phyloP scores from a whole-genome alignment of 2,797 vertebrate species.

The Poecilia velifera region DNA sequence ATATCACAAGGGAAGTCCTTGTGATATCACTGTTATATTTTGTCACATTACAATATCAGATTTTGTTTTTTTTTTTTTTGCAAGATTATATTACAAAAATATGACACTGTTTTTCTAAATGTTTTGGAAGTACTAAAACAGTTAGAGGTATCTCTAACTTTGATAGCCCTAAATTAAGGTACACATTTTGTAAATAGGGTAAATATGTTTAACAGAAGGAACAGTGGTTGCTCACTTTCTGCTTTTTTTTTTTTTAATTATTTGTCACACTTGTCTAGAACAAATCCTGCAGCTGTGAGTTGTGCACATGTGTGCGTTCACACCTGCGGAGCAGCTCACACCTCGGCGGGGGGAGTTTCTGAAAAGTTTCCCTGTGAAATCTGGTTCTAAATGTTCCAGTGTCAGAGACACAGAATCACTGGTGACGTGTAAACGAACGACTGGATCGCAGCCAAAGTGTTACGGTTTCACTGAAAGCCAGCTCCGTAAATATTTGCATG shows the following conservation, averaged over 20 bases:
- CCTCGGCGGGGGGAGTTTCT: too few relatives aligned
- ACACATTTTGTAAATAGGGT: neutral
- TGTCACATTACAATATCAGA: neutral
- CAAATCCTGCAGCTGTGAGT: too few relatives aligned
- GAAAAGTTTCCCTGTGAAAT: too few relatives aligned
- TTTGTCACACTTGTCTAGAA: too few relatives aligned
- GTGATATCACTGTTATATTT: neutral
- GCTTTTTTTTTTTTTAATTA: too few relatives aligned
- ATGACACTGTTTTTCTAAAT: neutral
- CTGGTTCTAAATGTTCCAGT: too few relatives aligned
- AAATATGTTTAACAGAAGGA: neutral
- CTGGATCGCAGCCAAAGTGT: too few relatives aligned
- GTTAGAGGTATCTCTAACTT: neutral
- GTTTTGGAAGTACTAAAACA: neutral
- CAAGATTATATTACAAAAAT: neutral
- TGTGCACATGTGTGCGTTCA: too few relatives aligned
- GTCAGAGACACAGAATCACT: too few relatives aligned
- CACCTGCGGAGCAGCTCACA: too few relatives aligned
- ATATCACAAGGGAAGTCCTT: neutral
- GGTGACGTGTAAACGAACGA: too few relatives aligned
- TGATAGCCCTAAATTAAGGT: neutral
- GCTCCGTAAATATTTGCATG: neutral
- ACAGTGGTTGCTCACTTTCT: neutral
- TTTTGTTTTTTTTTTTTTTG: neutral
- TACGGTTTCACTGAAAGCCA: too few relatives aligned